phyloP scores from a whole-genome alignment of 2,113 vertebrate genomes.

The Gambusia affinis region DNA sequence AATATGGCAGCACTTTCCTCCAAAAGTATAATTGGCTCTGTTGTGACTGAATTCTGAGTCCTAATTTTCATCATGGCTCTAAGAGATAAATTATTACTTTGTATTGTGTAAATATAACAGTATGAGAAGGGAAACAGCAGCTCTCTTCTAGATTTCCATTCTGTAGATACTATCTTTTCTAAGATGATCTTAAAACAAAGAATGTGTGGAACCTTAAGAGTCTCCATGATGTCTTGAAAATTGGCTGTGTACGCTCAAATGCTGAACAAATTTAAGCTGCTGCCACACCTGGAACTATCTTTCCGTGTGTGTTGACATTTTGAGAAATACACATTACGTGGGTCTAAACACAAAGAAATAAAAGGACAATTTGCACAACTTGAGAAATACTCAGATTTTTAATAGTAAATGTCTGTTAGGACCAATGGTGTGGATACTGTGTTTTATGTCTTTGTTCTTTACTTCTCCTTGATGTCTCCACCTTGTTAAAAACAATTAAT shows the following conservation, averaged over 20 bases:
- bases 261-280: not conserved
- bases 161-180: not conserved
- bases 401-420: not conserved
- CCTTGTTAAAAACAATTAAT: no score
- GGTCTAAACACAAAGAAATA: not conserved
- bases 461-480: not conserved
- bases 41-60: constrained; percentile 66
- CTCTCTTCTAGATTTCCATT: constrained; percentile 13
- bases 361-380: not conserved
- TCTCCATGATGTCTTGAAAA: not conserved
- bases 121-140: constrained; percentile 31
- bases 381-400: not conserved
- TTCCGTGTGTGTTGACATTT: not conserved
- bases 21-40: constrained; percentile 56
- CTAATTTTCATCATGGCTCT: constrained; percentile 31
- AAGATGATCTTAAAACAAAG: not conserved
- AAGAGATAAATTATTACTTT: constrained; percentile 34
- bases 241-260: not conserved
- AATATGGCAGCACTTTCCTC: constrained; percentile 61
- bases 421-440: not conserved
- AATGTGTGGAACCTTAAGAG: not conserved
- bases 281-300: not conserved
- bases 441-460: not conserved
- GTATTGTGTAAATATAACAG: constrained; percentile 17
- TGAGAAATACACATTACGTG: not conserved